Evolutionary conservation across 2,888 invertebrate genomes (phyloP).

Genomic region (Geophilus truncorum): DNA sequence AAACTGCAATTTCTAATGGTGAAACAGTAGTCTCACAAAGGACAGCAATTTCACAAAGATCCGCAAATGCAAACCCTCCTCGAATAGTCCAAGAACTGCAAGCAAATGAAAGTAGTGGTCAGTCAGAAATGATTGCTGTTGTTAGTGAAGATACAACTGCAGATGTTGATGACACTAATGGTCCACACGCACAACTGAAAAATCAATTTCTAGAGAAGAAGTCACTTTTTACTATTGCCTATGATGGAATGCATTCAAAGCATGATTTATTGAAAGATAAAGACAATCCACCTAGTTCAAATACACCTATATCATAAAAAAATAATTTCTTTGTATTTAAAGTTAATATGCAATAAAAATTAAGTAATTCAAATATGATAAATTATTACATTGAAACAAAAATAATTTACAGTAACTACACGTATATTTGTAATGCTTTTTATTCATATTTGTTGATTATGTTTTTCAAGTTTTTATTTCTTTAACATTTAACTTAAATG

Average conservation of each 20-base stretch:
- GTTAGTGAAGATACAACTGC: conserved; percentile 40
- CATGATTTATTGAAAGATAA: conserved; percentile 49
- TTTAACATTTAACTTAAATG: too few species aligned
- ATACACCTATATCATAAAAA: not conserved
- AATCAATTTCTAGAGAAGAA: conserved; percentile 68
- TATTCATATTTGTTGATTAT: too few species aligned
- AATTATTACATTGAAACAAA: too few species aligned
- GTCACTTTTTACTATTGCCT: conserved; percentile 87
- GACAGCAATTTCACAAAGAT: too few species aligned
- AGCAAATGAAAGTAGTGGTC: not conserved
- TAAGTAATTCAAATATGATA: too few species aligned
- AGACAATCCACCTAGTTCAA: conserved; percentile 32
- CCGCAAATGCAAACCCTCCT: not conserved
- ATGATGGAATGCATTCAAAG: conserved; percentile 81
- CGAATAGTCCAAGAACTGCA: not conserved
- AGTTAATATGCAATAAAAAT: not conserved
- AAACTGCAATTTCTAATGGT: not conserved
- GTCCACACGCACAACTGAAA: conserved; percentile 23
- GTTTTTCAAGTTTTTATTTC: too few species aligned
- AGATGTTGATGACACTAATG: conserved; percentile 17
- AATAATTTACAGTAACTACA: too few species aligned
- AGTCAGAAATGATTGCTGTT: not conserved
- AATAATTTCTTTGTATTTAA: not conserved
- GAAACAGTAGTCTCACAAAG: not conserved
- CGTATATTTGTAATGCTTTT: too few species aligned